Percentiles rank a stretch among this genome's conserved stretches.
These are phyloP conservation scores for Oxyura jamaicensis DNA, from an alignment of 2,113 vertebrate species.

Conservation along the genomic window DNA sequence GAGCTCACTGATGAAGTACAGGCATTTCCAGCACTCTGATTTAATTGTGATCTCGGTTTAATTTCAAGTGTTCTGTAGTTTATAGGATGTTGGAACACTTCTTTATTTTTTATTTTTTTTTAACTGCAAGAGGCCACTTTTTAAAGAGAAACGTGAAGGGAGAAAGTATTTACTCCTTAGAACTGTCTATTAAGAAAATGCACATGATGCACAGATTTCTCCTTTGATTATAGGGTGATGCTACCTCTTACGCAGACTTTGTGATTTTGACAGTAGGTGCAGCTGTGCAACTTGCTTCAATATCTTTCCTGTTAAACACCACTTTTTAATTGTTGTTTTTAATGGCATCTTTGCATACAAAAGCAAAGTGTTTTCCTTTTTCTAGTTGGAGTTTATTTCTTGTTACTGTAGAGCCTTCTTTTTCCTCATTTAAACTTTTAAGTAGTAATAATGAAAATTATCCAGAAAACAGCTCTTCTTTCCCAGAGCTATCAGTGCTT, in stretches of 20 bases:
- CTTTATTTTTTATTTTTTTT: background rate
- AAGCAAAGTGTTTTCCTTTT: background rate
- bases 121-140: background rate
- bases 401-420: background rate
- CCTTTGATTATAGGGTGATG: background rate
- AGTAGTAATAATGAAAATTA: too few relatives aligned
- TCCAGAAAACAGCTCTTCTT: background rate
- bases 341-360: background rate
- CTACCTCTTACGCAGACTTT: background rate
- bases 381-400: background rate
- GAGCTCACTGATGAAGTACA: background rate
- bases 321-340: background rate
- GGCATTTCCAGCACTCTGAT: background rate
- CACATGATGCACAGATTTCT: background rate
- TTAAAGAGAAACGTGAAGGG: background rate
- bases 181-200: background rate
- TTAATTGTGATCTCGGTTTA: background rate
- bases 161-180: background rate
- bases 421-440: background rate
- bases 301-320: background rate
- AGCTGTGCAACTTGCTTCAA: background rate
- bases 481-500: background rate
- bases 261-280: background rate
- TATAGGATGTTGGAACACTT: background rate
- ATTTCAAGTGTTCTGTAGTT: slow-evolving; percentile 27